Conservation (phyloP, 2,888 invertebrate species). For the Rhagonycha lutea region DNA sequence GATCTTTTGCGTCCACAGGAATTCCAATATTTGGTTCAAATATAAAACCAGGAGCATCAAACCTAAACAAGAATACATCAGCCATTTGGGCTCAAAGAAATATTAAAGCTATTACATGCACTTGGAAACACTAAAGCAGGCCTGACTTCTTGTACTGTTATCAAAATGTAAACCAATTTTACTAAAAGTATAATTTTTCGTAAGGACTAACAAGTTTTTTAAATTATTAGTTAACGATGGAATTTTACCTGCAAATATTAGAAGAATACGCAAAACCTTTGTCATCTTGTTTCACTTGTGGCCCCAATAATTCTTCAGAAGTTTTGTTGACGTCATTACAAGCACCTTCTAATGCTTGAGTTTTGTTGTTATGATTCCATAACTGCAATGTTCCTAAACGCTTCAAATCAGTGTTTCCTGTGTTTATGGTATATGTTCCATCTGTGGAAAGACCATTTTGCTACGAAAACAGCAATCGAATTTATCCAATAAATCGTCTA, state of each 20-base stretch:
- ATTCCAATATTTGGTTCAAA: conserved; percentile 79
- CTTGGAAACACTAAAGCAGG: conserved; percentile 70
- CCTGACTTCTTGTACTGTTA: conserved; percentile 67
- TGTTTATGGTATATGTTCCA: conserved; percentile 77
- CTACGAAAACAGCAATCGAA: conserved; percentile 50
- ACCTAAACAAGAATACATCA: conserved; percentile 52
- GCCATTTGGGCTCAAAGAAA: neutral
- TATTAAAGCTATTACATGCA: conserved; percentile 56
- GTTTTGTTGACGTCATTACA: conserved; percentile 76
- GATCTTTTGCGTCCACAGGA: conserved; percentile 73
- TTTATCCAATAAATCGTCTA: neutral
- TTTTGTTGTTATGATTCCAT: conserved; percentile 69
- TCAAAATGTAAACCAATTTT: conserved; percentile 67
- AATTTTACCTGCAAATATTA: conserved; percentile 76
- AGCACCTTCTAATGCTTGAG: conserved; percentile 59
- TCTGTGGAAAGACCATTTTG: conserved; percentile 76
- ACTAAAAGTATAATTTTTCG: conserved; percentile 45
- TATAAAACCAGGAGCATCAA: conserved; percentile 80
- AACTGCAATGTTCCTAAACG: conserved; percentile 69
- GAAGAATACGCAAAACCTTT: conserved; percentile 71
- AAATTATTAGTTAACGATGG: neutral
- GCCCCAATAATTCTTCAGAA: conserved; percentile 77
- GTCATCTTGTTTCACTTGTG: conserved; percentile 65
- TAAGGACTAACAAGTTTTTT: neutral
- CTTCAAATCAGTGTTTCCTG: conserved; percentile 68